Conservation (phyloP, 37 sponge, comb jelly and placozoan genomes). For the Petrosia ficiformis region DNA sequence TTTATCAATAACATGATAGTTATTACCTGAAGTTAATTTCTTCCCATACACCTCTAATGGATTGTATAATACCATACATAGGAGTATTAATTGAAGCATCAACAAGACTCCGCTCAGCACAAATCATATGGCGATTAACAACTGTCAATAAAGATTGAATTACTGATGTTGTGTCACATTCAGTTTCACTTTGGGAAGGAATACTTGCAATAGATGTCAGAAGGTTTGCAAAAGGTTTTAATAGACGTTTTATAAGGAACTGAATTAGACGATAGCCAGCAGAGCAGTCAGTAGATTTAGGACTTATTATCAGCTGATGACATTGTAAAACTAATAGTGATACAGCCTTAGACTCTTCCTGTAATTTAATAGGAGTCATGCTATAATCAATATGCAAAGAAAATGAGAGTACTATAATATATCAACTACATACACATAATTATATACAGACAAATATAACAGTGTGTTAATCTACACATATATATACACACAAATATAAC, state of each 20-base stretch:
- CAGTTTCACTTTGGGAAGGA: background rate
- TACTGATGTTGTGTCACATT: background rate
- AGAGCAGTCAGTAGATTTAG: background rate
- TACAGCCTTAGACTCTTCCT: no score
- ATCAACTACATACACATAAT: no score
- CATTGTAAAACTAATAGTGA: no score
- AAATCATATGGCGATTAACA: constrained; percentile 24
- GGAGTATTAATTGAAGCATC: constrained; percentile 54
- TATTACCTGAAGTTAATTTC: no score
- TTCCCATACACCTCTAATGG: constrained; percentile 31
- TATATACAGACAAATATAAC: no score
- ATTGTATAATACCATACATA: constrained; percentile 72
- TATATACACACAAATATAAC: no score
- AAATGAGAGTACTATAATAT: no score
- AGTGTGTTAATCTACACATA: no score
- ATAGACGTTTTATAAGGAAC: background rate
- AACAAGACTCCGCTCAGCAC: constrained; percentile 26
- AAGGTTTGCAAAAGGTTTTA: background rate
- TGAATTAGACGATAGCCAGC: background rate
- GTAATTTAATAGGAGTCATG: no score
- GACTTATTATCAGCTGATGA: background rate
- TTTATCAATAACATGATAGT: no score
- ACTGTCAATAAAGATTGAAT: constrained; percentile 8
- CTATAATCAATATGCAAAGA: no score
- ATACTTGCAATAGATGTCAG: background rate